Conservation (phyloP, 2,888 invertebrate genomes). For the Malthinus seriepunctatus region DNA sequence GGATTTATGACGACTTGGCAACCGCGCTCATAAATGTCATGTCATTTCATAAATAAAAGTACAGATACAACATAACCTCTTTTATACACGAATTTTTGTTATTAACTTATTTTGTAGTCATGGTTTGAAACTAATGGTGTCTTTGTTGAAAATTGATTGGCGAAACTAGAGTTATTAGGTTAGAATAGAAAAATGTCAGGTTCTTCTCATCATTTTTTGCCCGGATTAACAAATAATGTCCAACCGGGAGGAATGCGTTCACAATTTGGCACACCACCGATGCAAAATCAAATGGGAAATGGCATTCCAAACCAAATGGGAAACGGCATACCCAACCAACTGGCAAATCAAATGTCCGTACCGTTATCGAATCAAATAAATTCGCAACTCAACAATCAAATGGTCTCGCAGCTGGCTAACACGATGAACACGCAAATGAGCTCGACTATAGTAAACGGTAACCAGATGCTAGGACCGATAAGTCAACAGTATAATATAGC, state of each 20-base stretch:
- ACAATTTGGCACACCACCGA: constrained; percentile 67
- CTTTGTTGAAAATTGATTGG: too few relatives aligned
- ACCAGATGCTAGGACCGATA: constrained; percentile 57
- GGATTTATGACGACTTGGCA: too few relatives aligned
- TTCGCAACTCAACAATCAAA: constrained; percentile 61
- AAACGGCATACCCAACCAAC: constrained; percentile 43
- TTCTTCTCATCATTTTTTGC: constrained; percentile 73
- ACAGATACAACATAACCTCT: too few relatives aligned
- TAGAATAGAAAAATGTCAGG: constrained; percentile 62
- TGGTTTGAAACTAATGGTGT: too few relatives aligned
- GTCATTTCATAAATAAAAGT: too few relatives aligned
- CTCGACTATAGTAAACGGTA: constrained; percentile 42
- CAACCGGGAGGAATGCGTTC: constrained; percentile 65
- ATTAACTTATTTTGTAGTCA: too few relatives aligned
- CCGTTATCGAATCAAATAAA: constrained; percentile 58
- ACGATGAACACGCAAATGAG: constrained; percentile 59
- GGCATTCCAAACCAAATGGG: constrained; percentile 58
- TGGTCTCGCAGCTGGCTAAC: constrained; percentile 62
- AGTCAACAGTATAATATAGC: constrained; percentile 48
- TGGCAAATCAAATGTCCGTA: constrained; percentile 48
- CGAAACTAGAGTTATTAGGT: too few relatives aligned
- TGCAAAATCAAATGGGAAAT: constrained; percentile 56
- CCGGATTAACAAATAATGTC: constrained; percentile 63
- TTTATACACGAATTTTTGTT: too few relatives aligned
- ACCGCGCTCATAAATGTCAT: too few relatives aligned